A percentile compares a stretch with the other conserved stretches of the same genome.
Conservation (phyloP, 2,888 invertebrate species). For the Artemia sinica region DNA sequence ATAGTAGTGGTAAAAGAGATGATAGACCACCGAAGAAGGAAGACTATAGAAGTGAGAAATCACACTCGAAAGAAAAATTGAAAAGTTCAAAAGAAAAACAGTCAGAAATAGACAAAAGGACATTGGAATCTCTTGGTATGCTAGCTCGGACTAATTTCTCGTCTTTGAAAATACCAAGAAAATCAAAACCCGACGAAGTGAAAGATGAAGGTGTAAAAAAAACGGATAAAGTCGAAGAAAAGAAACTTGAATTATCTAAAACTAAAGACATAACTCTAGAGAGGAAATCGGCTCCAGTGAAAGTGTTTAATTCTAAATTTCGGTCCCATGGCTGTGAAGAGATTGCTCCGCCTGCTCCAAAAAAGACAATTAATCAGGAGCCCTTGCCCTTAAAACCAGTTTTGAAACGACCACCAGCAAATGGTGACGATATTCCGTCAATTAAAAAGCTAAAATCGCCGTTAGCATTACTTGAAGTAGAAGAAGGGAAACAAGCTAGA, state of each 20-base stretch:
- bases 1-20: no score
- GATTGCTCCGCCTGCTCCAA: constrained; percentile 67
- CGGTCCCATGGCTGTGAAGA: constrained; percentile 77
- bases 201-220: constrained; percentile 23
- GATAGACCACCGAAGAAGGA: no score
- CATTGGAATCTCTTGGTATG: constrained; percentile 35
- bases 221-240: constrained; percentile 22
- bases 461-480: constrained; percentile 32
- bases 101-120: constrained; percentile 48
- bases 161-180: constrained; percentile 49
- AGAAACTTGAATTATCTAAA: constrained; percentile 23
- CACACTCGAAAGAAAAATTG: not conserved
- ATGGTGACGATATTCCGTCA: constrained; percentile 35
- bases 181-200: constrained; percentile 31
- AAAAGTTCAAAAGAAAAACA: constrained; percentile 29
- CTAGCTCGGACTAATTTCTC: constrained; percentile 16
- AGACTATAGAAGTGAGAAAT: no score
- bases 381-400: constrained; percentile 20
- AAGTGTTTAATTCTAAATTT: constrained; percentile 76
- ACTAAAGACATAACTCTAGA: constrained; percentile 58
- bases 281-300: constrained; percentile 55
- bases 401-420: constrained; percentile 26
- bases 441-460: constrained; percentile 60
- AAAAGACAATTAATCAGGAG: constrained; percentile 39
- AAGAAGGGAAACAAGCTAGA: constrained; percentile 33